These are phyloP conservation scores for Neopipo cinnamomea DNA, from an alignment of 2,113 vertebrate species.

Conservation along the genomic window DNA sequence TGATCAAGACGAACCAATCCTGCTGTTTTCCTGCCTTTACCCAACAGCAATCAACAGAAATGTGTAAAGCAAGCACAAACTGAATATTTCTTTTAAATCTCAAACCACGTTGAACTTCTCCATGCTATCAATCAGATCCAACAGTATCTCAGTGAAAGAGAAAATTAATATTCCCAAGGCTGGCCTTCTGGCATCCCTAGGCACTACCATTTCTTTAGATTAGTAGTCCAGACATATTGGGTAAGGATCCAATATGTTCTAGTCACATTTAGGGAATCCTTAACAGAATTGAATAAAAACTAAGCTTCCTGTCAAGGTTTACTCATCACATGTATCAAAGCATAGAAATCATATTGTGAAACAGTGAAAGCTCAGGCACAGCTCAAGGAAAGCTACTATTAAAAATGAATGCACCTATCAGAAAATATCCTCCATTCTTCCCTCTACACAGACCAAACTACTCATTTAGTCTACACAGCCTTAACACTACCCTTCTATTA, in stretches of 20 bases:
- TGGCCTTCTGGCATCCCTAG: background rate
- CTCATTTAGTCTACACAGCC: background rate
- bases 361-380: background rate
- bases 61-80: background rate
- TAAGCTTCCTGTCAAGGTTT: background rate
- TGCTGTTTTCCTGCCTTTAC: background rate
- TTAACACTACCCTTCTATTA: background rate
- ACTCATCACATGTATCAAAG: background rate
- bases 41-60: background rate
- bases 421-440: background rate
- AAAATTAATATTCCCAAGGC: background rate
- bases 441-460: background rate
- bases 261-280: background rate
- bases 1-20: background rate
- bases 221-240: background rate
- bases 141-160: background rate
- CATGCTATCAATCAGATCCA: background rate
- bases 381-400: background rate
- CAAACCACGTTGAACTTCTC: background rate
- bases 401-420: background rate
- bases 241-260: background rate
- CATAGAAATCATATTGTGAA: background rate
- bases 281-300: background rate
- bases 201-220: background rate
- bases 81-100: background rate